A percentile compares a stretch with the other conserved stretches of the same genome.
phyloP scores from a whole-genome alignment of 2,888 invertebrate genomes.

The Melangyna quadrimaculata region DNA sequence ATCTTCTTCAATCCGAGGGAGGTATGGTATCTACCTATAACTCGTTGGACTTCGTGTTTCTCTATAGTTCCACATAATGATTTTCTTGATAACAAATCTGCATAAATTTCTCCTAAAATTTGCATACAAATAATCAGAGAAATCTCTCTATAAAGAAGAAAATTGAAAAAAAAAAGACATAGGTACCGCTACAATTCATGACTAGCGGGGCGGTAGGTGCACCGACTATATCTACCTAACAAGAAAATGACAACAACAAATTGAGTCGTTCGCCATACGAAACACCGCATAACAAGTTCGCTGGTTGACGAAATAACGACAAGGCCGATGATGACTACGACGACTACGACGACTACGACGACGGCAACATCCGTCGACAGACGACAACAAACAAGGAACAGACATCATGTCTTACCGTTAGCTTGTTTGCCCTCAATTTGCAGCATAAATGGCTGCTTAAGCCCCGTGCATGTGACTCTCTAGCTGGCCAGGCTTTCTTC shows the following conservation, averaged over 20 bases:
- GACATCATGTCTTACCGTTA: conserved; percentile 66
- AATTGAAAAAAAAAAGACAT: conserved; percentile 19
- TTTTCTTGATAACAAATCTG: conserved; percentile 73
- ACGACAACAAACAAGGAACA: conserved; percentile 65
- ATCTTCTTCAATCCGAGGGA: conserved; percentile 1
- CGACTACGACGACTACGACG: conserved; percentile 46
- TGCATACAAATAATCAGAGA: conserved; percentile 75
- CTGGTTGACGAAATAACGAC: conserved; percentile 64
- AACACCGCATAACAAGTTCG: conserved; percentile 65
- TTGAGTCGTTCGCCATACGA: conserved; percentile 36
- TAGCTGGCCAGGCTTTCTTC: background rate
- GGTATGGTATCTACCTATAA: too few species aligned
- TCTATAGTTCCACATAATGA: conserved; percentile 58
- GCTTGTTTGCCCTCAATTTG: conserved; percentile 71
- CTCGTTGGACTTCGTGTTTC: background rate
- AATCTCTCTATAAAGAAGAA: conserved; percentile 14
- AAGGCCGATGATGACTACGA: conserved; percentile 40
- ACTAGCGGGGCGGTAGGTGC: background rate
- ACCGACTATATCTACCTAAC: background rate
- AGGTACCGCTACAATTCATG: conserved; percentile 31
- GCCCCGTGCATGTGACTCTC: background rate
- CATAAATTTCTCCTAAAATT: conserved; percentile 75
- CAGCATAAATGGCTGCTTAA: conserved; percentile 49
- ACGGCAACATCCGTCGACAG: conserved; percentile 49
- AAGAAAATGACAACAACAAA: conserved; percentile 13